Evolutionary conservation across 2,888 invertebrate species (phyloP).

Genomic region (Trichogramma evanescens): DNA sequence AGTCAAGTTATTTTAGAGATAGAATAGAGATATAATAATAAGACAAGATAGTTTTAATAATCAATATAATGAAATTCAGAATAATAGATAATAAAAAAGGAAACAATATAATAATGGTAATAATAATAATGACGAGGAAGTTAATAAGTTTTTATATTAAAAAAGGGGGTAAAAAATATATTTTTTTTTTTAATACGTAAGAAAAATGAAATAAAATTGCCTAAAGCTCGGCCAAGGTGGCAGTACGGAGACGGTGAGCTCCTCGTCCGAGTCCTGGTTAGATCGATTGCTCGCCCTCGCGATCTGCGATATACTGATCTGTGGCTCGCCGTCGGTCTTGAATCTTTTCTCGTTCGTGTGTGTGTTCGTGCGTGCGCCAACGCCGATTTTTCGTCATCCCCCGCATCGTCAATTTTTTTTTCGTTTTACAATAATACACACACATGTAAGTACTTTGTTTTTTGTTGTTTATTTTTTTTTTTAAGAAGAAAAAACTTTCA

Average conservation of each 20-base stretch:
- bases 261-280: conserved; percentile 46
- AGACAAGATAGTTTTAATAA: conserved; percentile 9
- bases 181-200: too few species aligned
- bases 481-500: background rate
- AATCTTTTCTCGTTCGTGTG: conserved; percentile 33
- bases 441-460: background rate
- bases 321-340: conserved; percentile 46
- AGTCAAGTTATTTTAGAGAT: conserved; percentile 5
- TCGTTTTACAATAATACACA: background rate
- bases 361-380: conserved; percentile 20
- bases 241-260: conserved; percentile 47
- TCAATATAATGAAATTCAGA: background rate
- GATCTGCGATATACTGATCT: conserved; percentile 38
- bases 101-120: conserved; percentile 9
- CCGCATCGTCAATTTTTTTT: background rate
- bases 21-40: conserved; percentile 6
- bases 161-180: conserved; percentile 17
- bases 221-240: conserved; percentile 48
- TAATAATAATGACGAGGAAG: conserved; percentile 22
- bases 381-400: conserved; percentile 1
- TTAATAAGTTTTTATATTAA: conserved; percentile 5
- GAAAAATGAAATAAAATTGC: conserved; percentile 44
- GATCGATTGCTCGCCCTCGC: conserved; percentile 29
- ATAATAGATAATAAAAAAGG: background rate
- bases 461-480: background rate